These are phyloP conservation scores for Okamejei kenojei DNA, from an alignment of 2,797 vertebrate species.

Conservation along the genomic window DNA sequence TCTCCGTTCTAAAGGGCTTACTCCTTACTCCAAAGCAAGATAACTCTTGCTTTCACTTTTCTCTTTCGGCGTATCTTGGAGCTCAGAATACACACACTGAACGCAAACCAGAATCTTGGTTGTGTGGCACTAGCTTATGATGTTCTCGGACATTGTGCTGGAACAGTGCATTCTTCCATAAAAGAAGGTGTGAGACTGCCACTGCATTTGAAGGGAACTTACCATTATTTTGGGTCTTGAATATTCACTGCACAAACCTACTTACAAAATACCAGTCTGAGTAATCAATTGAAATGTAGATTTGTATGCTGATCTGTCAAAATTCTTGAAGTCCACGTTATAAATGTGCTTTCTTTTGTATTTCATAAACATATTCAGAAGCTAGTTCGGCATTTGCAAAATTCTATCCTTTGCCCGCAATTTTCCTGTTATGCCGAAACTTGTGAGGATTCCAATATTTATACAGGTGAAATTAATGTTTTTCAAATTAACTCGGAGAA, in stretches of 20 bases:
- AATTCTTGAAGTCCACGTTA: background rate
- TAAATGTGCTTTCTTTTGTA: conserved; percentile 1
- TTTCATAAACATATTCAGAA: conserved; percentile 16
- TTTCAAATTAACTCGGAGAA: conserved; percentile 26
- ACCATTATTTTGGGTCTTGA: background rate
- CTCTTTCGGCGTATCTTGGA: background rate
- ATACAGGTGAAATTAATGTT: conserved; percentile 37
- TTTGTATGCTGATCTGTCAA: background rate
- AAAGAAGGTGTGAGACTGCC: background rate
- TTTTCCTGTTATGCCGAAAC: conserved; percentile 32
- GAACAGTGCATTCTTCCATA: too few species aligned
- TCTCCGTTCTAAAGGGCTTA: too few species aligned
- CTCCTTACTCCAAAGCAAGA: too few species aligned
- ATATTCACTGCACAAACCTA: background rate
- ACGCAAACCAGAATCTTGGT: background rate
- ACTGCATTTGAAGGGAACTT: background rate
- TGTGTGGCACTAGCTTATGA: background rate
- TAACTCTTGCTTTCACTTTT: background rate
- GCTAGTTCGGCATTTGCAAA: conserved; percentile 17
- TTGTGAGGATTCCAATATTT: conserved; percentile 30
- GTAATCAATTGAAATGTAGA: background rate
- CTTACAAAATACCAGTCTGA: background rate
- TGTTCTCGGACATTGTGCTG: background rate
- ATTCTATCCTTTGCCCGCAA: conserved; percentile 30
- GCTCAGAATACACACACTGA: background rate